phyloP scores from a whole-genome alignment of 1,140 invertebrate species.

The Penaeus japonicus region DNA sequence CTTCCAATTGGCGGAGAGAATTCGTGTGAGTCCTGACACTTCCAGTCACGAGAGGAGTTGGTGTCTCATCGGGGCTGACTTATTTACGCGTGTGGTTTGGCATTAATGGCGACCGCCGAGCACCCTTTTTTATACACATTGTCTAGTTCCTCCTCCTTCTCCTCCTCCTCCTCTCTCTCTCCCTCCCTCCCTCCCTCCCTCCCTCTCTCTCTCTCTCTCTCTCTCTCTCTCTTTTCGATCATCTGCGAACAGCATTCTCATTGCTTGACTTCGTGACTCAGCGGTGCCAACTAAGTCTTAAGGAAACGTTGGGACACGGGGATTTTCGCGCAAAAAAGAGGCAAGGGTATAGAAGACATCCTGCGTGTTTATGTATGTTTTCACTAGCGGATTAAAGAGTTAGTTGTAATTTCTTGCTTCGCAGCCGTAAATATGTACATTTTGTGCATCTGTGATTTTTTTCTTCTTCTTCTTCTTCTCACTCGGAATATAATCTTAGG shows the following conservation, averaged over 20 bases:
- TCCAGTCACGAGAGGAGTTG: constrained; percentile 27
- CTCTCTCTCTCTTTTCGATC: background rate
- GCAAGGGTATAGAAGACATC: no score
- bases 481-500: no score
- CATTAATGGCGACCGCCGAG: background rate
- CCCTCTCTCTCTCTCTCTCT: background rate
- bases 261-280: background rate
- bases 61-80: background rate
- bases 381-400: no score
- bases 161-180: background rate
- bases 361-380: no score
- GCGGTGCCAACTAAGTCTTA: background rate
- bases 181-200: background rate
- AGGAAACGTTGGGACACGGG: background rate
- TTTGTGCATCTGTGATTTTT: no score
- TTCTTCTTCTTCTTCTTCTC: no score
- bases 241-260: no score
- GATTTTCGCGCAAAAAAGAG: background rate
- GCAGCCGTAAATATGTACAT: no score
- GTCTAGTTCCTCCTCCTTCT: background rate
- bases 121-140: background rate
- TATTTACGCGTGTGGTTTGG: no score
- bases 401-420: no score
- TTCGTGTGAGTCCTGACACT: constrained; percentile 44
- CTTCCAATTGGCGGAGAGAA: constrained; percentile 49